Evolutionary conservation across 2,113 vertebrate species (phyloP), one percentile per base, ranked within the genome.

Genomic region (Tretioscincus oriximinensis): DNA sequence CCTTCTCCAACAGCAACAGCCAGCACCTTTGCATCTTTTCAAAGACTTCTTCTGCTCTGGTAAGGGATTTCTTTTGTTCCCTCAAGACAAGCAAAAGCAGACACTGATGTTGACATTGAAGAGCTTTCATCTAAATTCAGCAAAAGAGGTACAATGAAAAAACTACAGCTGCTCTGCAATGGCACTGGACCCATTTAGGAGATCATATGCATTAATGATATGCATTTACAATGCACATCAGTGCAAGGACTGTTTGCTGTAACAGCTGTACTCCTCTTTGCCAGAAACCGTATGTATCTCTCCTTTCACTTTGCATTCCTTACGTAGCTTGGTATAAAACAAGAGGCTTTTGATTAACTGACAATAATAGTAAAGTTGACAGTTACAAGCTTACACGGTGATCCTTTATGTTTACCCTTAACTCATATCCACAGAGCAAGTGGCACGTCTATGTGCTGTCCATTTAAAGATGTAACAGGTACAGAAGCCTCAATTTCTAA

Each of bases 51-150:
- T 84, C 61, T 85, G 80, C 85, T 76, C 86, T 82, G 79, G 81
- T 90, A 87, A 54, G 88, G 86, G 91, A 86, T 90, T 58, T 92
- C 84, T 93, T 85, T 90, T 89, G 89, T 83, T 83, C 78, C 87
- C 84, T 91, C 90, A 90, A 91, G 86, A 80, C 84, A 85, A 88
- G 87, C 54, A 88, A 85, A 84, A 90, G 77, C 47, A 88, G 90
- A 88, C 85, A 89, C 82, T 85, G 90, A 81, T 90, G 87, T 88
- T 90, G 89, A 88, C 0, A 9, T 66, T 70, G 74, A 73, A 76
- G 84, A 81, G 85, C 73, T 90, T 94, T 89, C 89, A 92, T 92
- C 87, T 87, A 74, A 80, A 84, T 84, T 90, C 80, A 69, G 11
- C 77, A 88, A 79, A 90, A 74, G 64, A 81, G 76, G 80, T 78